Evolutionary conservation across 2,888 invertebrate genomes (phyloP).

Genomic region (Ypsolopha scabrella): DNA sequence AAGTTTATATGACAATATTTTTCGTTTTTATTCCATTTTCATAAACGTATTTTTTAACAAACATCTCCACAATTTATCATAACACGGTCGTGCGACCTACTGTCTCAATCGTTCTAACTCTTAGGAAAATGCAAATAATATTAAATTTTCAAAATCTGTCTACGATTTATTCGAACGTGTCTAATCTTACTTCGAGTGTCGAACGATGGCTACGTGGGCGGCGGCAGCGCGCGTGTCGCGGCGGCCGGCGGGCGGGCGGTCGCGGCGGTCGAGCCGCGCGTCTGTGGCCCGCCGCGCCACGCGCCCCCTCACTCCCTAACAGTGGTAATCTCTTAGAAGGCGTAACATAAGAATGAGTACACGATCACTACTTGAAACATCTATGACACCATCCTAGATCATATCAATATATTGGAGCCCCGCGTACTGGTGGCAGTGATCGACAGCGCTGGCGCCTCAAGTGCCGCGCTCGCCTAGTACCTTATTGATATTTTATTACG

Average conservation of each 20-base stretch:
- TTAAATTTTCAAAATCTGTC: slow-evolving; percentile 62
- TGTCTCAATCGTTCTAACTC: slow-evolving; percentile 67
- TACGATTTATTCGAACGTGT: slow-evolving; percentile 62
- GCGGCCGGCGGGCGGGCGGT: slow-evolving; percentile 6
- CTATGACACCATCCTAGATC: slow-evolving; percentile 68
- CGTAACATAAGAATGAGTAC: slow-evolving; percentile 64
- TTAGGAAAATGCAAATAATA: slow-evolving; percentile 70
- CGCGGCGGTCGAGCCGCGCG: slow-evolving; percentile 9
- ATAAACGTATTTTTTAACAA: slow-evolving; percentile 68
- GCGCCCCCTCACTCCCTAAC: slow-evolving; percentile 24
- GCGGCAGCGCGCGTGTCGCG: slow-evolving; percentile 4
- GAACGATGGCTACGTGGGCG: slow-evolving; percentile 39
- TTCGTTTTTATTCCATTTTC: slow-evolving; percentile 68
- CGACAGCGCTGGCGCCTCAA: slow-evolving; percentile 17
- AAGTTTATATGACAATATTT: slow-evolving; percentile 69
- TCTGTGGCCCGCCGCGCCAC: slow-evolving; percentile 21
- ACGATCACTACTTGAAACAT: slow-evolving; percentile 68
- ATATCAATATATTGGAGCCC: slow-evolving; percentile 61
- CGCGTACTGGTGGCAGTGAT: slow-evolving; percentile 42
- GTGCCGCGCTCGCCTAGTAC: slow-evolving; percentile 24
- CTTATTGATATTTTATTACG: slow-evolving; percentile 34
- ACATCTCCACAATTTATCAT: slow-evolving; percentile 66
- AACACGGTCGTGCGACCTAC: slow-evolving; percentile 68
- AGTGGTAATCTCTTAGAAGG: slow-evolving; percentile 44
- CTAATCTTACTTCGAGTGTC: slow-evolving; percentile 61